Conservation (phyloP, 2,888 invertebrate species). For the Boloria selene region DNA sequence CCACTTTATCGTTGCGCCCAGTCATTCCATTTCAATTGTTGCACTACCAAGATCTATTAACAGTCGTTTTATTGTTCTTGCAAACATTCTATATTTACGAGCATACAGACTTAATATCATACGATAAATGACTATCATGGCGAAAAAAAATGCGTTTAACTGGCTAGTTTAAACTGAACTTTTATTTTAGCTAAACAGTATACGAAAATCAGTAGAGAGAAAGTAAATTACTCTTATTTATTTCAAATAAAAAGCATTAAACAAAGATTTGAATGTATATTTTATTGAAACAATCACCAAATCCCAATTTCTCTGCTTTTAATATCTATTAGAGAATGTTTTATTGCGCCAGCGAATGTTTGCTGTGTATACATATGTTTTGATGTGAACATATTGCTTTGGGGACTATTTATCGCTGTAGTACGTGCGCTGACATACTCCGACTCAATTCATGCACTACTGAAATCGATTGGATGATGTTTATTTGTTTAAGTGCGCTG, state of each 20-base stretch:
- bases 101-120: neutral
- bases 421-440: conserved; percentile 8
- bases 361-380: neutral
- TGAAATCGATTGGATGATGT: neutral
- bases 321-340: conserved; percentile 5
- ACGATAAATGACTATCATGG: neutral
- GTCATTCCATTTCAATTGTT: conserved; percentile 39
- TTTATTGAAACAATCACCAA: neutral
- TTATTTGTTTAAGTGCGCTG: neutral
- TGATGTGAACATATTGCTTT: conserved; percentile 18
- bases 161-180: no score
- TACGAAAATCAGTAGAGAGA: no score
- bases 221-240: no score
- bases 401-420: conserved; percentile 7
- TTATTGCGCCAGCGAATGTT: neutral
- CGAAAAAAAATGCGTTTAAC: no score
- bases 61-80: conserved; percentile 22
- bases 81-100: conserved; percentile 5
- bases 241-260: no score
- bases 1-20: conserved; percentile 46
- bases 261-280: neutral
- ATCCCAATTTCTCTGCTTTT: conserved; percentile 1
- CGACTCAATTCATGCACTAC: neutral
- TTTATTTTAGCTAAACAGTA: no score
- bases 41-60: conserved; percentile 29